Base-by-base conservation (phyloP, 2,797 vertebrate genomes). In the Enteromius treurensis region DNA sequence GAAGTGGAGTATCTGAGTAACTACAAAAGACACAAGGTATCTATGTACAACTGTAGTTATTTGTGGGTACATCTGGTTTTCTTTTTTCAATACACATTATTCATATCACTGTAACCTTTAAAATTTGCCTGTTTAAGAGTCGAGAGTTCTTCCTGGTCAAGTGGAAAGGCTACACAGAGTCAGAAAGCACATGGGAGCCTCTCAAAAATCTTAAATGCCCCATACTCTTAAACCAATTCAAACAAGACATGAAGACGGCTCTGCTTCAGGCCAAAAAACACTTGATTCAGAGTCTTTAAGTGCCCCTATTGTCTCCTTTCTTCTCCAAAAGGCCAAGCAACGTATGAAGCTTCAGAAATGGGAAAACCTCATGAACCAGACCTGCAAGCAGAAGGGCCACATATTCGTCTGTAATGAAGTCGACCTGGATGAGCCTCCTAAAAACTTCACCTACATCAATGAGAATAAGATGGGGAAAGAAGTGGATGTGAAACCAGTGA, bases 1-100 rank as follows among this genome's bases (percentile, higher is more conserved):
- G 96, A 96, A 90, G 97, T 98, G 84, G 96, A 98, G 45, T 97
- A 96, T 88, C 91, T 98, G 60, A 97, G 95, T 37, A 94, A 98
- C 93, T 97, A 96, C 91, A 96, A 94, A 89, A 95, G 91, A 69
- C 88, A 58, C 29, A 88, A 88, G 85, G 88, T 88, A 15, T 26
- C 9, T 10, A 53, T 67, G 64, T 7, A 76, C 21, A 62, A 40
- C 26, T 58, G 67, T 70, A 53, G 14, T 23, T 13, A 73, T 62
- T 62, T 73, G 26, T 10, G 26, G 14, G 1, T 19, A 9, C 55
- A 62, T 2, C n/a, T 21, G 11, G 49, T 62, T 74, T 76, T 29
- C 14, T 62, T 74, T 70, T 29, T 14, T 23, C 2, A 29, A 65
- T 15, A 23, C 14, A 37, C 40, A 40, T 55, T 7, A 69, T 77